phyloP scores from a whole-genome alignment of 2,888 invertebrate species.

The Baccha elongata region DNA sequence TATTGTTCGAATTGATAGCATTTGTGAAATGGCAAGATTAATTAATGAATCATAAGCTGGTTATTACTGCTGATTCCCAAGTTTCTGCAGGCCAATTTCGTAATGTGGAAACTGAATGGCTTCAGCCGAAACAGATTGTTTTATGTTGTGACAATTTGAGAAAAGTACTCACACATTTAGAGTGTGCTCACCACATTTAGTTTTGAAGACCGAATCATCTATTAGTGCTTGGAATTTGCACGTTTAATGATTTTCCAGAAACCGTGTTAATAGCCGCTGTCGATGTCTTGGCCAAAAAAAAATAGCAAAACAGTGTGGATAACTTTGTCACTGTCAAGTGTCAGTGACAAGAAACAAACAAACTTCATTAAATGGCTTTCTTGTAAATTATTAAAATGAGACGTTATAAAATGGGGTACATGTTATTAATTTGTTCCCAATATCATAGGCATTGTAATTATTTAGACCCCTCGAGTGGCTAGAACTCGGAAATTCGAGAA shows the following conservation, averaged over 20 bases:
- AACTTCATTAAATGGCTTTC: conserved; percentile 4
- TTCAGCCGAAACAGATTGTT: neutral
- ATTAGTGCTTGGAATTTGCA: neutral
- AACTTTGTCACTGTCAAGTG: conserved; percentile 9
- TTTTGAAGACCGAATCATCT: conserved; percentile 2
- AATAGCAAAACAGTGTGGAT: conserved; percentile 45
- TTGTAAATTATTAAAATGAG: neutral
- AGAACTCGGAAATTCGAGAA: too few relatives aligned
- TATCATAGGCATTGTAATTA: too few relatives aligned
- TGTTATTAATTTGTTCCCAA: too few relatives aligned
- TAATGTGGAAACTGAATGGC: conserved; percentile 25
- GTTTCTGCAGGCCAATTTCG: conserved; percentile 7
- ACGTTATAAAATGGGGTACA: neutral
- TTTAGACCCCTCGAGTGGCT: too few relatives aligned
- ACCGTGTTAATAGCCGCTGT: neutral
- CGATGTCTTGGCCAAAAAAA: conserved; percentile 31
- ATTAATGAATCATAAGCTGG: conserved; percentile 27
- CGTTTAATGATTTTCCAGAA: neutral
- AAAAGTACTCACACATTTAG: neutral
- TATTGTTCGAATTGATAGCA: conserved; percentile 51
- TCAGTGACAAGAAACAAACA: conserved; percentile 4
- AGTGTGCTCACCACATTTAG: conserved; percentile 41
- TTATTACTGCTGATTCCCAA: conserved; percentile 4
- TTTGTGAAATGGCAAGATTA: conserved; percentile 68
- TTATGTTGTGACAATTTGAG: conserved; percentile 35